phyloP scores from a whole-genome alignment of 2,888 invertebrate genomes.

The Trachelus iudaicus region DNA sequence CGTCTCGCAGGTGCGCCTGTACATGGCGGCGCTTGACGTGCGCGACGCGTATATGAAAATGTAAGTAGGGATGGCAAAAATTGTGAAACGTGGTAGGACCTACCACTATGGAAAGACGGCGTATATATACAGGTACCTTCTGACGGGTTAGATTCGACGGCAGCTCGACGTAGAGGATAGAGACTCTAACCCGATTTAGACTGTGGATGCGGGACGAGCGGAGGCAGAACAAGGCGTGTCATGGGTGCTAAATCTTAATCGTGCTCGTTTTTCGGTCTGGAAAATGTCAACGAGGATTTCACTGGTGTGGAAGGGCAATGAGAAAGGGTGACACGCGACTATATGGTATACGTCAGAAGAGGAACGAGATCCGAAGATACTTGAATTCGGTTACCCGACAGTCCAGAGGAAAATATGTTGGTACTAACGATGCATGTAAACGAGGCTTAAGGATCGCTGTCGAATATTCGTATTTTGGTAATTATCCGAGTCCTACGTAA shows the following conservation, averaged over 20 bases:
- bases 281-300: background rate
- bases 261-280: background rate
- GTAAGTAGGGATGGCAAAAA: background rate
- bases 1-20: slow-evolving; percentile 11
- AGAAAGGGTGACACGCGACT: background rate
- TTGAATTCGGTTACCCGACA: background rate
- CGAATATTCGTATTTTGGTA: background rate
- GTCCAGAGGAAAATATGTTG: slow-evolving; percentile 26
- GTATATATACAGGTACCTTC: background rate
- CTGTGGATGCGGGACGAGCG: background rate
- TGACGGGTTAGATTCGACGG: background rate
- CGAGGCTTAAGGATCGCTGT: slow-evolving; percentile 19
- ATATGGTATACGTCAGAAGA: background rate
- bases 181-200: background rate
- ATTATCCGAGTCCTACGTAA: background rate
- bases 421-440: slow-evolving; percentile 44
- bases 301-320: background rate
- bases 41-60: background rate
- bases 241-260: background rate
- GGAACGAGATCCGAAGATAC: background rate
- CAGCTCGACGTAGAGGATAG: background rate
- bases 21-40: background rate
- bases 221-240: background rate
- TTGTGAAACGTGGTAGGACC: background rate
- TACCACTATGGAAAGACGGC: background rate